Percentiles rank a stretch among this genome's conserved stretches.
These are phyloP conservation scores for Hypsibius dujardini DNA, from an alignment of 1,140 invertebrate genomes.

Conservation along the genomic window DNA sequence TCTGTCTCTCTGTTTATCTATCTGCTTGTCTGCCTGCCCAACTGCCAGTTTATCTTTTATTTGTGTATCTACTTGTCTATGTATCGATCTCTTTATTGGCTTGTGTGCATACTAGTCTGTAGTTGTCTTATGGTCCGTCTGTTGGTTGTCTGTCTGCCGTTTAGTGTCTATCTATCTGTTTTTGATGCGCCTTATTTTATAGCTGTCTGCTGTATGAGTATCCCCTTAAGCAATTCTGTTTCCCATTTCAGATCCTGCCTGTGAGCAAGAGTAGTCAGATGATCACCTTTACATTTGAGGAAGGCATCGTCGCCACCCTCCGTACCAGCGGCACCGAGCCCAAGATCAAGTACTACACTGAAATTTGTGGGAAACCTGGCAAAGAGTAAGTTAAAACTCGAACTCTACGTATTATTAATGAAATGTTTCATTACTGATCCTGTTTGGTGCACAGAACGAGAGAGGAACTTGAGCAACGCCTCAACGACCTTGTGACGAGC, in stretches of 20 bases:
- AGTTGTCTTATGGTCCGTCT: too few relatives aligned
- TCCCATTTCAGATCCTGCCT: constrained; percentile 42
- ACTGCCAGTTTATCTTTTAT: too few relatives aligned
- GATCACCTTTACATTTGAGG: constrained; percentile 84
- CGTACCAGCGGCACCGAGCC: constrained; percentile 96
- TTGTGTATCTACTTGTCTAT: too few relatives aligned
- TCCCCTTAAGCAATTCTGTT: constrained; percentile 21
- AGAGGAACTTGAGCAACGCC: constrained; percentile 40
- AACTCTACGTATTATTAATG: not conserved
- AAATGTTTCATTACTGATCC: constrained; percentile 18
- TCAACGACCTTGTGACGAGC: constrained; percentile 56
- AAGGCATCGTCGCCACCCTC: constrained; percentile 66
- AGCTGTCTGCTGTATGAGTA: too few relatives aligned
- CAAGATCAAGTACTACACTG: constrained; percentile 93
- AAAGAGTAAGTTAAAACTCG: constrained; percentile 38
- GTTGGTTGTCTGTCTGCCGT: too few relatives aligned
- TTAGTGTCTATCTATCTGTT: too few relatives aligned
- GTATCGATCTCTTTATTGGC: too few relatives aligned
- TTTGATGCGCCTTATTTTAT: too few relatives aligned
- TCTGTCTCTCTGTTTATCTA: too few relatives aligned
- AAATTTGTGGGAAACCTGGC: constrained; percentile 52
- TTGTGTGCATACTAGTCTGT: too few relatives aligned
- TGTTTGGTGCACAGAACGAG: constrained; percentile 42
- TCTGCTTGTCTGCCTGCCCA: too few relatives aligned
- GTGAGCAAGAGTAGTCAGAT: constrained; percentile 63